Conservation (phyloP, 2,113 vertebrate species). For the Cathartes aura region DNA sequence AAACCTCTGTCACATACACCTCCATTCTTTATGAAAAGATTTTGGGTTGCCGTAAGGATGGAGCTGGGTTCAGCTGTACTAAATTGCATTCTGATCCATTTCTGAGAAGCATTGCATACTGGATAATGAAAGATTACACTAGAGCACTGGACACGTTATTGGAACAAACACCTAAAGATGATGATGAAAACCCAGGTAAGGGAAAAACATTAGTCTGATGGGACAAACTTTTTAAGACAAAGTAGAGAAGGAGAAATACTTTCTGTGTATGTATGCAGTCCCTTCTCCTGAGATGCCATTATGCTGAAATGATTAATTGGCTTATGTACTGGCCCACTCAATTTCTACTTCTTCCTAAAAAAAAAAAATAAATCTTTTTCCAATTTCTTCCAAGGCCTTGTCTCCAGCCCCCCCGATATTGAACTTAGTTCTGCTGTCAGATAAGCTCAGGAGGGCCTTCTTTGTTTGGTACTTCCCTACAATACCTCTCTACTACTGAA, state of each 20-base stretch:
- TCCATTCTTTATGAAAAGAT: slow-evolving; percentile 93
- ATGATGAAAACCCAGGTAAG: slow-evolving; percentile 90
- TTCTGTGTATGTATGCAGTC: not conserved
- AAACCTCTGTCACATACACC: slow-evolving; percentile 92
- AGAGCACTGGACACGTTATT: slow-evolving; percentile 91
- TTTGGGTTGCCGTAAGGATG: slow-evolving; percentile 88
- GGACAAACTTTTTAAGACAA: not conserved
- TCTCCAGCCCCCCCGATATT: not conserved
- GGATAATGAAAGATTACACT: slow-evolving; percentile 97
- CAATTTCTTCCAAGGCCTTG: not conserved
- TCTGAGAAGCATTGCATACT: slow-evolving; percentile 94
- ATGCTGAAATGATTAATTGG: not conserved
- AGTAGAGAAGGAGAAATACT: not conserved
- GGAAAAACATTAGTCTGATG: not conserved
- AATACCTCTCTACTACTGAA: not conserved
- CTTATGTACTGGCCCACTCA: not conserved
- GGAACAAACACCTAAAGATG: slow-evolving; percentile 94
- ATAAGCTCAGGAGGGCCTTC: not conserved
- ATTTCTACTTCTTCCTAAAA: not conserved
- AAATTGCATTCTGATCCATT: slow-evolving; percentile 93
- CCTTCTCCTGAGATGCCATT: not conserved
- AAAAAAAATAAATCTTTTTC: too few species aligned
- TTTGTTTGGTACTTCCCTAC: not conserved
- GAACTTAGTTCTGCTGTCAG: not conserved
- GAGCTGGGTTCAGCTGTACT: slow-evolving; percentile 85